Conservation (phyloP, 2,113 vertebrate genomes). For the Neotoma lepida region DNA sequence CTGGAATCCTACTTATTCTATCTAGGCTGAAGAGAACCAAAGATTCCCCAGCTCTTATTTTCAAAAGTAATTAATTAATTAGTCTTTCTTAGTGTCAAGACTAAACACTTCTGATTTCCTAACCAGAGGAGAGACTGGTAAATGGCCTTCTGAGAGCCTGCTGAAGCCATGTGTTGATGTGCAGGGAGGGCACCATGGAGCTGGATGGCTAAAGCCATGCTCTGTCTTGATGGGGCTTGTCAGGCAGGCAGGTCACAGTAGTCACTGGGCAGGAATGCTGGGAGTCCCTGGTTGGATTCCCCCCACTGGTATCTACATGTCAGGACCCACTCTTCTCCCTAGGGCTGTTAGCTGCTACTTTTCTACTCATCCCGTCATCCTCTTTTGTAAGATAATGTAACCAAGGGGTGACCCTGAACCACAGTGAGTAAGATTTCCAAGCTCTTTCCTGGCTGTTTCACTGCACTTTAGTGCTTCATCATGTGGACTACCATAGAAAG, state of each 20-base stretch:
- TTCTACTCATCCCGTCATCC: conserved; percentile 30
- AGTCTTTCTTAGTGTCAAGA: conserved; percentile 45
- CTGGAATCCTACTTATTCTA: conserved; percentile 1
- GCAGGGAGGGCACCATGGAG: neutral
- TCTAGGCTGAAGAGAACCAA: conserved; percentile 37
- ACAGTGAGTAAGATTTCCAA: conserved; percentile 8
- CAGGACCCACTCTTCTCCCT: conserved; percentile 32
- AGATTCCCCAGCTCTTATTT: conserved; percentile 35
- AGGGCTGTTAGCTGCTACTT: neutral
- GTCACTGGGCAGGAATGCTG: conserved; percentile 68
- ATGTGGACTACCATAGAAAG: neutral
- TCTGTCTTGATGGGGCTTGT: conserved; percentile 70
- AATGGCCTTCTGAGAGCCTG: conserved; percentile 33
- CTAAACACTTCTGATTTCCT: conserved; percentile 53
- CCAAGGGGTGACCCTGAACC: conserved; percentile 35
- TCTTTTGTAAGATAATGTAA: conserved; percentile 52
- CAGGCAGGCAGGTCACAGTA: neutral
- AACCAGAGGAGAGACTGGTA: conserved; percentile 21
- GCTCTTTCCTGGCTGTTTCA: conserved; percentile 25
- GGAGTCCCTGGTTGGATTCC: conserved; percentile 35
- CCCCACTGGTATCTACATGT: conserved; percentile 46
- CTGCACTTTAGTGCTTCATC: neutral
- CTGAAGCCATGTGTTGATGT: neutral
- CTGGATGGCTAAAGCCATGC: neutral
- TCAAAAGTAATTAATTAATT: conserved; percentile 29